These are phyloP conservation scores for Pygmarrhopalites habei DNA, from an alignment of 1,140 invertebrate species.

Conservation along the genomic window DNA sequence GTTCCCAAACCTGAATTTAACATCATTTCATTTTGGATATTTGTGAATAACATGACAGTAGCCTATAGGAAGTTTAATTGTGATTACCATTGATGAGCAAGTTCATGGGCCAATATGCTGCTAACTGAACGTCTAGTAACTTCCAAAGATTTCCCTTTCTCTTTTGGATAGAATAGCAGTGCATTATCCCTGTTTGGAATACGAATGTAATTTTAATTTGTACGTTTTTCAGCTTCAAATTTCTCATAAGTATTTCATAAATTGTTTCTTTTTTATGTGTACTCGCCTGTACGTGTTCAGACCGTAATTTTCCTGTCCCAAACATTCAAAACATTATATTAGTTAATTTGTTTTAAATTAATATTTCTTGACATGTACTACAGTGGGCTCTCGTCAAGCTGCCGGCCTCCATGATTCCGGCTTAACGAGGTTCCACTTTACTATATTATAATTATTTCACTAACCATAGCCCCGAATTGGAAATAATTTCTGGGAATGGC, in stretches of 20 bases:
- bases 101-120: background rate
- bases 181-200: background rate
- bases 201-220: background rate
- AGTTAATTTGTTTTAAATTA: too few relatives aligned
- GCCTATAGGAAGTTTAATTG: background rate
- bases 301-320: background rate
- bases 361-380: too few relatives aligned
- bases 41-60: background rate
- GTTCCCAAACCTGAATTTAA: slow-evolving; percentile 27
- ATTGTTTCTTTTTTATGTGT: background rate
- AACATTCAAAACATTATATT: too few relatives aligned
- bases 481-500: slow-evolving; percentile 59
- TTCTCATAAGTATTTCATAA: background rate
- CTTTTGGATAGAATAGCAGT: too few relatives aligned
- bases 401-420: too few relatives aligned
- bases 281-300: slow-evolving; percentile 4
- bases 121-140: background rate
- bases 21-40: background rate
- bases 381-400: too few relatives aligned
- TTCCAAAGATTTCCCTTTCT: too few relatives aligned
- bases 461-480: slow-evolving; percentile 57
- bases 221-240: background rate
- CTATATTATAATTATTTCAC: too few relatives aligned
- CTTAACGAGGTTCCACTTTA: too few relatives aligned
- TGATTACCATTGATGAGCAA: slow-evolving; percentile 21